Evolutionary conservation across 37 sponge, comb jelly and placozoan genomes (phyloP).

Genomic region (Ephydatia muelleri): DNA sequence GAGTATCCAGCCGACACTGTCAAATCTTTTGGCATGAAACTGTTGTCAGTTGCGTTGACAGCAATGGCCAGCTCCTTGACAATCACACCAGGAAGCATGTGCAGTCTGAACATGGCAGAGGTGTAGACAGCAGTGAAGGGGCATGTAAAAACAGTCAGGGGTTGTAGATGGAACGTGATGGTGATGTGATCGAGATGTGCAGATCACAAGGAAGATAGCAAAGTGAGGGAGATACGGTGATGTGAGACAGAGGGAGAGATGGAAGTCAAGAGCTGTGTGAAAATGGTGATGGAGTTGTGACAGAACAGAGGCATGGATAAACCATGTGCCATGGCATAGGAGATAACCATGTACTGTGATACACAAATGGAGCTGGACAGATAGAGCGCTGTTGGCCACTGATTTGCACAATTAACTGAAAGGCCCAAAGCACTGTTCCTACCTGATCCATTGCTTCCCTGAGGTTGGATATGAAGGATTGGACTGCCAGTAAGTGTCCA

Average conservation of each 20-base stretch:
- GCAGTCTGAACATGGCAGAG: conserved; percentile 43
- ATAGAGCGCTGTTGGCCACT: no score
- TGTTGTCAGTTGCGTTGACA: conserved; percentile 67
- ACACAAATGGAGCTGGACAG: neutral
- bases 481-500: conserved; percentile 83
- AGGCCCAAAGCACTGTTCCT: neutral
- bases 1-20: conserved; percentile 57
- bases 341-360: no score
- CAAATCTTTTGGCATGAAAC: conserved; percentile 80
- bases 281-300: neutral
- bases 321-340: neutral
- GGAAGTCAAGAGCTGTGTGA: no score
- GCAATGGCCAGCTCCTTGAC: conserved; percentile 59
- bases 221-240: no score
- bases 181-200: no score
- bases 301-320: neutral
- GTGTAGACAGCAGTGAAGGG: no score
- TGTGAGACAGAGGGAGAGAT: no score
- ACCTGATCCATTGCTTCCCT: conserved; percentile 77
- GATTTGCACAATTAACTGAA: no score
- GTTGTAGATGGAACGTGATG: no score
- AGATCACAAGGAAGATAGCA: no score
- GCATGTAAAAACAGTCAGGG: no score
- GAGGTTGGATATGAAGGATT: conserved; percentile 80
- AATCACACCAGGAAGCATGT: conserved; percentile 55